Base-by-base conservation (phyloP, 2,888 invertebrate species). In the Epistrophe grossulariae region DNA sequence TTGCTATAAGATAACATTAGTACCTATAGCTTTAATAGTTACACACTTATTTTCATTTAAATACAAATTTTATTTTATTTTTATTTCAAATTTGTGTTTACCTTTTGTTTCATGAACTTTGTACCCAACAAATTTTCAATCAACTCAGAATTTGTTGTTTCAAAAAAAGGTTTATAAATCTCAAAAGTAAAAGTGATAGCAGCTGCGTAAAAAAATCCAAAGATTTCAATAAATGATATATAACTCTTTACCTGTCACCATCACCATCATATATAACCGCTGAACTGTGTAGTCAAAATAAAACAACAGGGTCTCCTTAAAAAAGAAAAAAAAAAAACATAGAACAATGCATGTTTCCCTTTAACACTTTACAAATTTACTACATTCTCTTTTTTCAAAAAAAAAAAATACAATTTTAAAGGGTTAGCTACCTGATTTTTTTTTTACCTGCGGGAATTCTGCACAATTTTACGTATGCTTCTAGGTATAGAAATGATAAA, bases 241-340 rank as follows among this genome's bases (percentile, higher is more conserved):
- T 48, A 64, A 64, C 64, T 64, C 64, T 48, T 64, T 64, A 64
- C 64, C 45, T 60, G 60, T 60, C 60, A 60, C 17, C 60, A 64
- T 64, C 17, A 60, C 17, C 60, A 62, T 62, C n/a, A 11, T 35
- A 59, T 35, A 59, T 35, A n/a, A 45, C 64, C 45, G 2, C 17
- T 9, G 24, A 28, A n/a, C n/a, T 38, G 17, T 45, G n/a, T 64
- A 45, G 64, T 31, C 64, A 64, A 64, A 45, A 64, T 64, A 64
- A 64, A 64, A 48, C 45, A 48, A 45, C 45, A 64, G 45, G 64
- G 17, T 64, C n/a, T 45, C 31, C 10, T 45, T 15, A 24, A 1
- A 24, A 62, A 62, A 24, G 1, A 24, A 24, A 24, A 24, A 24
- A 24, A 24, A 24, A 24, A 24, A 24, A 24, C 24, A 24, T 24